A percentile compares a stretch with the other conserved stretches of the same genome.
phyloP scores from a whole-genome alignment of 1,140 invertebrate species.

The Euura lappo region DNA sequence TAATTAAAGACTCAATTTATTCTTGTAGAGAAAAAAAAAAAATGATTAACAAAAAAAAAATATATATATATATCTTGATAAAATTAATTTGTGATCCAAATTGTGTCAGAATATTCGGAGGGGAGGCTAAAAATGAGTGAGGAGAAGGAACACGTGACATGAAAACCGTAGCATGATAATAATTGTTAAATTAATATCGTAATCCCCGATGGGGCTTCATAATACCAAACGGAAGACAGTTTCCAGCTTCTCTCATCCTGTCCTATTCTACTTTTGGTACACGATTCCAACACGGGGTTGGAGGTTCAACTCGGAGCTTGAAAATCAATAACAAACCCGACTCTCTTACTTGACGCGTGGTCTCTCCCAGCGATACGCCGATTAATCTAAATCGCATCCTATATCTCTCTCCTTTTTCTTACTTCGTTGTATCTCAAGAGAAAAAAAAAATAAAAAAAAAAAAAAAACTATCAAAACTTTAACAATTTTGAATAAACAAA shows the following conservation, averaged over 20 bases:
- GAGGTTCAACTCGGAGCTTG: background rate
- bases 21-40: too few relatives aligned
- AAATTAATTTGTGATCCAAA: too few relatives aligned
- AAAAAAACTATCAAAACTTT: background rate
- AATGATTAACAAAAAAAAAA: too few relatives aligned
- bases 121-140: too few relatives aligned
- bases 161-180: too few relatives aligned
- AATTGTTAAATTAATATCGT: background rate
- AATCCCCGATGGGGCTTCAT: background rate
- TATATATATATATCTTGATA: too few relatives aligned
- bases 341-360: background rate
- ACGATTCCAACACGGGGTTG: background rate
- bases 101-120: too few relatives aligned
- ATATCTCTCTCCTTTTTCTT: conserved; percentile 8
- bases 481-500: too few relatives aligned
- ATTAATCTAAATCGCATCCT: conserved; percentile 5
- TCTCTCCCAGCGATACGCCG: background rate
- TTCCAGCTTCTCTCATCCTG: background rate
- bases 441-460: background rate
- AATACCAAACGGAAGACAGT: background rate
- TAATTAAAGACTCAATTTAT: too few relatives aligned
- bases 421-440: too few relatives aligned
- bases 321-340: background rate
- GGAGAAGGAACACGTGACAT: too few relatives aligned
- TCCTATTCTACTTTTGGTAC: background rate